phyloP scores from a whole-genome alignment of 92 coral and sea anemone species.

The Anthopleura xanthogrammica region DNA sequence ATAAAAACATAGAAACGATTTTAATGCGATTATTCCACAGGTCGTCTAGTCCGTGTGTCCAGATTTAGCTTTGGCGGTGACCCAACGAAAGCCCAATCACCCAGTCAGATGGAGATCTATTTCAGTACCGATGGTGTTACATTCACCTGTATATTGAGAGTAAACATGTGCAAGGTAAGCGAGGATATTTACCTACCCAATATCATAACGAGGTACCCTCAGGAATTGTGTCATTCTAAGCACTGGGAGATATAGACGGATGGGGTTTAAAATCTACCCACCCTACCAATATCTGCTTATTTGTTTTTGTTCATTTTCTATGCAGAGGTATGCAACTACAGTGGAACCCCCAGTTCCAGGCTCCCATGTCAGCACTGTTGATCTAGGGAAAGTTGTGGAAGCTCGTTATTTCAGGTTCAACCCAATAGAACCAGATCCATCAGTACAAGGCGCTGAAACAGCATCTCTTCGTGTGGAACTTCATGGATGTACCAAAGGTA shows the following conservation, averaged over 20 bases:
- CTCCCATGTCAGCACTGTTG: constrained; percentile 6
- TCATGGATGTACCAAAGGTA: constrained; percentile 33
- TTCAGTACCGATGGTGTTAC: constrained; percentile 25
- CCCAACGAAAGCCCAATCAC: constrained; percentile 16
- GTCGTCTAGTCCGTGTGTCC: constrained; percentile 29
- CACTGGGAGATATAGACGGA: no score
- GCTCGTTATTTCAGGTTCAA: constrained; percentile 33
- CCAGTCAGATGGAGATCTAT: constrained; percentile 23
- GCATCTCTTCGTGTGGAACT: constrained; percentile 38
- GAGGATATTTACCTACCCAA: not conserved
- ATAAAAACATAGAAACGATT: not conserved
- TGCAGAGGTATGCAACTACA: not conserved
- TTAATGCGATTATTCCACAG: not conserved
- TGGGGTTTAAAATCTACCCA: no score
- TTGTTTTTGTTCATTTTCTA: not conserved
- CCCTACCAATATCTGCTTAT: no score
- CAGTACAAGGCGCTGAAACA: constrained; percentile 8
- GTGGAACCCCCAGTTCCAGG: constrained; percentile 15
- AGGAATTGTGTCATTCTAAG: no score
- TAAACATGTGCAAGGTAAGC: constrained; percentile 6
- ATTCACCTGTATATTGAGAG: constrained; percentile 5
- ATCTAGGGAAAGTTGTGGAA: constrained; percentile 8
- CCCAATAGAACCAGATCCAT: constrained; percentile 30
- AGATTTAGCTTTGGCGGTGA: constrained; percentile 25
- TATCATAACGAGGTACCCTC: no score